Percentiles rank a stretch among this genome's conserved stretches.
These are phyloP conservation scores for Lepidurus apus DNA, from an alignment of 1,140 invertebrate species.

Conservation along the genomic window DNA sequence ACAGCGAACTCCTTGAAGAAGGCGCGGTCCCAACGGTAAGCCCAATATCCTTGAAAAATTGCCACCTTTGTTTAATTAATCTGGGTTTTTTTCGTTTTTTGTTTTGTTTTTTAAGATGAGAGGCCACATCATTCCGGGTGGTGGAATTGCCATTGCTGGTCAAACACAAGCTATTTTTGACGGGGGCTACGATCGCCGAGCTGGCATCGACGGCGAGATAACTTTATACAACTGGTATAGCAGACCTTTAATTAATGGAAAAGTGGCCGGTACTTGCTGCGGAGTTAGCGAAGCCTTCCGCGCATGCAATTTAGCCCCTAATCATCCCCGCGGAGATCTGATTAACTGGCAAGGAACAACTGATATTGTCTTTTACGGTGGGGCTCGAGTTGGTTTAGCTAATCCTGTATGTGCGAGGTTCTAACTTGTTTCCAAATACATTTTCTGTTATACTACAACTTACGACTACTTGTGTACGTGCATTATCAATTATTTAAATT, in stretches of 20 bases:
- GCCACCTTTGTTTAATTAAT: not conserved
- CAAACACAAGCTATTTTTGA: not conserved
- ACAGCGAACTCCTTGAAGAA: constrained; percentile 29
- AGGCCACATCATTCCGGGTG: not conserved
- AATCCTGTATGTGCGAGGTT: constrained; percentile 31
- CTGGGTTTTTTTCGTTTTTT: not conserved
- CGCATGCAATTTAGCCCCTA: not conserved
- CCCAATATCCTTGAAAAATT: not conserved
- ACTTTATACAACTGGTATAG: constrained; percentile 29
- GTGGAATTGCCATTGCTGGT: constrained; percentile 23
- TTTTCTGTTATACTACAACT: not conserved
- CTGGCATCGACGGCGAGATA: constrained; percentile 32
- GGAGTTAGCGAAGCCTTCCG: not conserved
- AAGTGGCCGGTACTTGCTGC: constrained; percentile 20
- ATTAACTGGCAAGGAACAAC: constrained; percentile 30
- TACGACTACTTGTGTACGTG: too few species aligned
- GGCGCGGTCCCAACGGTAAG: not conserved
- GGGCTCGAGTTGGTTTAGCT: not conserved
- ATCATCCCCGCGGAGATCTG: not conserved
- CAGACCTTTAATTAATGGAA: constrained; percentile 26
- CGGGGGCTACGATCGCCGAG: not conserved
- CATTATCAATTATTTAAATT: too few species aligned
- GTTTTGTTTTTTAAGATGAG: not conserved
- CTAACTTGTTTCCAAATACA: not conserved
- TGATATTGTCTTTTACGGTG: constrained; percentile 27